Evolutionary conservation across 2,888 invertebrate genomes (phyloP), one percentile per base, ranked within the genome.

Genomic region (Chrysopilus asiliformis): DNA sequence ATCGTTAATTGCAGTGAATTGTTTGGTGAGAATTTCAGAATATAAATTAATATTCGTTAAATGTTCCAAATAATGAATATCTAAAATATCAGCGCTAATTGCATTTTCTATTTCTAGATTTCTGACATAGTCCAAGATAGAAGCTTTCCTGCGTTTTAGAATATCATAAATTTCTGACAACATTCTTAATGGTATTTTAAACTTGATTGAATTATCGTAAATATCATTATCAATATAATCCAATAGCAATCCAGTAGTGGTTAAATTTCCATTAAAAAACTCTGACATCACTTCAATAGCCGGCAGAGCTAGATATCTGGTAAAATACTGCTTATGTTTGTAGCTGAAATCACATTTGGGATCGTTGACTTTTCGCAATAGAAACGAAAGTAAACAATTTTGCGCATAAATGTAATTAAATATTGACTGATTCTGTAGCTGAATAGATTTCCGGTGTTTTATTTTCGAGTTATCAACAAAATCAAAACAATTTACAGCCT

Each of bases 1-100:
- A 38, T 57, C 57, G 9, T 57, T 40, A 3, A 61, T 57, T 47
- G 55, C 55, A 1, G 54, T 54, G 22, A 60, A 58, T 20, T 61
- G 51, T 10, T 53, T 46, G 17, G 53, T 47, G n/a, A 62, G 46
- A 14, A 58, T 41, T 3, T 44, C 43, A 1, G 57, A 54, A 13
- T 56, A 50, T 6, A 44, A 22, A 2, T 48, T 49, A 12, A 63
- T 48, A 38, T 59, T 49, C 2, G 44, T 35, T 40, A 63, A 53
- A 35, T 52, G 46, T 2, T 47, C 48, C 2, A 52, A 49, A 3
- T 56, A 38, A 19, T 53, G 34, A 3, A 60, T 54, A 28, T 53
- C 45, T 6, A 49, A n/a, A n/a, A n/a, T n/a, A n/a, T n/a, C n/a
- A n/a, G n/a, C n/a, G n/a, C n/a, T n/a, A n/a, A n/a, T n/a, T n/a